These are phyloP conservation scores for Silurus aristotelis DNA, from an alignment of 2,797 vertebrate species.

Conservation along the genomic window DNA sequence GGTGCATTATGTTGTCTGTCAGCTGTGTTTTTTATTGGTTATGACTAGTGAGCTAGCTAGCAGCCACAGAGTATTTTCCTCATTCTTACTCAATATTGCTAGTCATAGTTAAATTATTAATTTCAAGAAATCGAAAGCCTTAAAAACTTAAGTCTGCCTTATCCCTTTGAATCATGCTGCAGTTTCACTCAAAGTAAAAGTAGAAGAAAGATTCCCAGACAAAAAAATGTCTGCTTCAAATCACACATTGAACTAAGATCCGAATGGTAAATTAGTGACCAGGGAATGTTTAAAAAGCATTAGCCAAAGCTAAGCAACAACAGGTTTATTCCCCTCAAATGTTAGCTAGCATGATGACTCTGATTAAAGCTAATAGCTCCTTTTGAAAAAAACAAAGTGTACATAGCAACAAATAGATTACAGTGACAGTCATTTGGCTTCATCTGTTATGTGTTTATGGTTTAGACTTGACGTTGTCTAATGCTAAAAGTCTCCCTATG, in stretches of 20 bases:
- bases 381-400: not conserved
- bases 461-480: not conserved
- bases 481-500: not conserved
- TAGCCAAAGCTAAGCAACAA: not conserved
- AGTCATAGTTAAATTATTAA: not conserved
- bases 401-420: not conserved
- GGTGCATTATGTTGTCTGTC: not conserved
- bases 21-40: not conserved
- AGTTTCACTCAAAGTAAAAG: not conserved
- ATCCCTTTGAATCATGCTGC: not conserved
- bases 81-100: not conserved
- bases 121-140: not conserved
- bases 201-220: not conserved
- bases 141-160: not conserved
- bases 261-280: not conserved
- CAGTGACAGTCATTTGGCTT: not conserved
- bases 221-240: conserved; percentile 3
- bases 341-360: not conserved
- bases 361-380: not conserved
- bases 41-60: not conserved
- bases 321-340: conserved; percentile 3
- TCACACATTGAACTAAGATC: not conserved
- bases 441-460: not conserved
- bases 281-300: not conserved
- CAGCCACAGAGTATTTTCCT: not conserved